Evolutionary conservation across 2,797 vertebrate species (phyloP).

Genomic region (Meriones psammophilus): DNA sequence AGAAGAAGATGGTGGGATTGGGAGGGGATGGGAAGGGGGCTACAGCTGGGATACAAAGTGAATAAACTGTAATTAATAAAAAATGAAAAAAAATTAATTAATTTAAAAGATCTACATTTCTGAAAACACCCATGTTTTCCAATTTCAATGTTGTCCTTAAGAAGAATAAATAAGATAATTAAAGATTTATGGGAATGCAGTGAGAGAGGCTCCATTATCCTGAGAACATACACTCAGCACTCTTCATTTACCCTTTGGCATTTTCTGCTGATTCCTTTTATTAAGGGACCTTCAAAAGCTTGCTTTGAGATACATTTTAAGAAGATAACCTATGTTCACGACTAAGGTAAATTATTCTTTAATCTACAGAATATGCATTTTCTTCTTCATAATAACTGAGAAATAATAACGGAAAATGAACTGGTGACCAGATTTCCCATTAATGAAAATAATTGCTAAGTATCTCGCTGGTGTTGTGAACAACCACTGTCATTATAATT

Average conservation of each 20-base stretch:
- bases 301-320: constrained; percentile 54
- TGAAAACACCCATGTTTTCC: background rate
- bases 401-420: constrained; percentile 46
- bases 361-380: constrained; percentile 64
- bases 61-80: too few relatives aligned
- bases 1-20: too few relatives aligned
- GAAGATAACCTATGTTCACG: constrained; percentile 51
- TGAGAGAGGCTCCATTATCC: background rate
- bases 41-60: too few relatives aligned
- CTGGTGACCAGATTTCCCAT: constrained; percentile 71
- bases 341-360: constrained; percentile 58
- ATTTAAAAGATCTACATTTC: background rate
- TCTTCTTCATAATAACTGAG: constrained; percentile 52
- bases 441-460: constrained; percentile 64
- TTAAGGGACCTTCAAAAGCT: constrained; percentile 45
- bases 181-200: background rate
- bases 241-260: background rate
- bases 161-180: background rate
- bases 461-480: constrained; percentile 79
- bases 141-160: constrained; percentile 27
- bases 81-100: too few relatives aligned
- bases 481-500: constrained; percentile 66
- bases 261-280: constrained; percentile 54
- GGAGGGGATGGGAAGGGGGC: too few relatives aligned
- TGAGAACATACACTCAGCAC: background rate